Evolutionary conservation across 2,113 vertebrate genomes (phyloP), one percentile per base, ranked within the genome.

Genomic region (Pomatorhinus ruficollis): DNA sequence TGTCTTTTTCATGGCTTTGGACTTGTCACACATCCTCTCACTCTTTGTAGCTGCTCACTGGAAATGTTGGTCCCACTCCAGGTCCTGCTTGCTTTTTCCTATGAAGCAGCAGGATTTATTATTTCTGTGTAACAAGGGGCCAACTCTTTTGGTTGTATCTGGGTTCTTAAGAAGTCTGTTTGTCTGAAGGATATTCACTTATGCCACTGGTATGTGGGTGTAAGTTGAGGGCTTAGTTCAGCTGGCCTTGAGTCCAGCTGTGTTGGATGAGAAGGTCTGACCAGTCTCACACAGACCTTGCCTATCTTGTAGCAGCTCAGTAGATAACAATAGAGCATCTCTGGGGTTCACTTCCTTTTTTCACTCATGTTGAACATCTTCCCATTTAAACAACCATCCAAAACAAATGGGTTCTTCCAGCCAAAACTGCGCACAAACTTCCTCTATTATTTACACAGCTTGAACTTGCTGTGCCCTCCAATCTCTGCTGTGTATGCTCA

Each of bases 371-470:
- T 79, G 83, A 94, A 79, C 79, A 80, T 92, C 90, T 96, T 96
- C 86, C 80, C 69, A 81, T 94, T 93, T 95, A 92, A 93, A 83
- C 56, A 76, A 79, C 61, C 85, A 87, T 92, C 83, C 84, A 89
- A 96, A 97, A 95, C 86, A 95, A 96, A 91, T 70, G 87, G 56
- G n/a, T 70, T 78, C 79, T 90, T 95, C 77, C 77, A 95, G 94
- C 81, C 83, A 97, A 92, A 87, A 87, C 82, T 96, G 72, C 90
- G 87, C 88, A 91, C 85, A 95, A 93, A 89, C 81, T 94, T 93
- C 68, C 94, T 90, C 45, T 64, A 12, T 87, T 97, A 90, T 96
- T 96, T 97, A 96, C 61, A 78, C 78, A 96, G 93, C 93, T 93
- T 97, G 95, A 97, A 96, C 95, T 96, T 68, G 53, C 87, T 91